Evolutionary conservation across 2,113 vertebrate genomes (phyloP), one percentile per base, ranked within the genome.

Genomic region (Phalacrocorax carbo): DNA sequence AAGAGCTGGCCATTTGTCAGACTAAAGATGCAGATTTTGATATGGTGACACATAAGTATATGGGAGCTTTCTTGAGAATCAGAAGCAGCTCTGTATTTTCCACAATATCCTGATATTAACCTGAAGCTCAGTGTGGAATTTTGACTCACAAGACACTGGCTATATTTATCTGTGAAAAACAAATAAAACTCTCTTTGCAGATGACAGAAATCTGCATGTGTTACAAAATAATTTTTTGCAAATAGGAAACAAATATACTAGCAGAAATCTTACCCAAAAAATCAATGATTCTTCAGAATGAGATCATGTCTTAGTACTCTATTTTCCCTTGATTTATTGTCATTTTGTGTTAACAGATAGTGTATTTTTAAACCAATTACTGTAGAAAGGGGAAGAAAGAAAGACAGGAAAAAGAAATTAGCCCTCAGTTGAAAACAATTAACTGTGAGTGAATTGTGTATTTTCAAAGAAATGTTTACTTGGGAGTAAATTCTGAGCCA

Each of bases 51-150:
- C 2, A 70, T 68, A 81, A 77, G 2, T 25, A 22, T 62, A 2
- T 34, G 27, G 44, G 18, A 88, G 11, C 10, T 80, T 88, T 70
- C 54, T 18, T 46, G 7, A 83, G 17, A 73, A 93, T 55, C 30
- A 69, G 34, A 52, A 79, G 23, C 11, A 94, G 14, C 7, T 69
- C 27, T 83, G 19, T 42, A 46, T 77, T 92, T 93, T 71, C 42
- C 17, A 70, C 7, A 95, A 51, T 93, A 87, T 95, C 94, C 79
- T 96, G n/a, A 69, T 82, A 90, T 86, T 97, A 91, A 78, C 73
- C 34, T 94, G 48, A 94, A 77, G 44, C 8, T 88, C 60, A 27
- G 32, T 29, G 27, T 84, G 27, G 7, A 90, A 82, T 93, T 90
- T 82, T 57, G 20, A 81, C 61, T 82, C 51, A 22, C 15, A 66